Evolutionary conservation across 2,113 vertebrate genomes (phyloP).

Genomic region (Tachuris rubrigastra): DNA sequence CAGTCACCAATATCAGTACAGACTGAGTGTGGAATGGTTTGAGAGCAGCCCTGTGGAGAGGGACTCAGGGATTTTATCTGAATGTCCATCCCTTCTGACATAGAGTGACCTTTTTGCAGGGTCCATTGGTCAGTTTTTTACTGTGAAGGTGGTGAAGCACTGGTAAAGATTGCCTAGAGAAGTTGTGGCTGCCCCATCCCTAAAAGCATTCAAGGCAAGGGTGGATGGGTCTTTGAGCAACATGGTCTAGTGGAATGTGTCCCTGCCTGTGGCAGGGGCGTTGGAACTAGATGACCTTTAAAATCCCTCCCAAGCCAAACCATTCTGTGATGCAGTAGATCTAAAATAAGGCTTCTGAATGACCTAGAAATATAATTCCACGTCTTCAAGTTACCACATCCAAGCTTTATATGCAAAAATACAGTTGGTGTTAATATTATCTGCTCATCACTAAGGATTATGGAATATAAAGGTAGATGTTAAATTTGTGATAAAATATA

Average conservation of each 20-base stretch:
- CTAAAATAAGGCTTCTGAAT: neutral
- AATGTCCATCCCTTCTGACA: neutral
- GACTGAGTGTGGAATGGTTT: neutral
- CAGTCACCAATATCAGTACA: neutral
- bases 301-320: neutral
- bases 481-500: neutral
- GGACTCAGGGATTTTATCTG: neutral
- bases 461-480: neutral
- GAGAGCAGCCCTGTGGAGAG: neutral
- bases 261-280: fast-evolving
- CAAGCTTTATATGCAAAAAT: neutral
- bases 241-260: neutral
- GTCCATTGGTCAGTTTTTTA: neutral
- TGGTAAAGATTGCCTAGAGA: neutral
- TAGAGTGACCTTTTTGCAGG: neutral
- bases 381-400: neutral
- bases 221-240: neutral
- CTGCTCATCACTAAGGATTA: neutral
- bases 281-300: neutral
- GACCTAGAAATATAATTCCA: neutral
- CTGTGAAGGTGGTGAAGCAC: fast-evolving
- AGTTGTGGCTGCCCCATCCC: fast-evolving
- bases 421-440: neutral
- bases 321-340: neutral
- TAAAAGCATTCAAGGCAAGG: neutral